Base-by-base conservation (phyloP, 2,113 vertebrate genomes). In the Phodopus roborovskii region DNA sequence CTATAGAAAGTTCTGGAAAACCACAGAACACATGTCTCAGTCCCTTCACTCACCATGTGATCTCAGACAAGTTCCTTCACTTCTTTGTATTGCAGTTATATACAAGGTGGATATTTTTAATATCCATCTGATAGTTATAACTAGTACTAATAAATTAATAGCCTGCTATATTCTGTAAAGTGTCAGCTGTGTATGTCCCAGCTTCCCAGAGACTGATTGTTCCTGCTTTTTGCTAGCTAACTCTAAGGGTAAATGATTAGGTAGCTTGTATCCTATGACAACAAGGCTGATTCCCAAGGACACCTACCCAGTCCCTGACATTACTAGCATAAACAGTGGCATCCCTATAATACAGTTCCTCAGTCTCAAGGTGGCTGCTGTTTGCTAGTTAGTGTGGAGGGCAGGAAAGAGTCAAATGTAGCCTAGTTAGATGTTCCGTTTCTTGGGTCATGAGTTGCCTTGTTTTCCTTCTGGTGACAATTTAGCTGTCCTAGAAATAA, bases 101-200 rank as follows among this genome's bases (percentile, higher is more conserved):
- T 60, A 13, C 50, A 66, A 82, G 62, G 42, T n/a, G 36, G 28
- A 4, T 33, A 56, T 36, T 50, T 95, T 92, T 89, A 92, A 26
- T 19, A 20, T 20, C 62, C 22, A 60, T 16, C 36, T 39, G 58
- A 62, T 53, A 62, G 8, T 81, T 12, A 3, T 82, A 84, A 68
- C 30, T 58, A 30, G 28, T 48, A 56, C 58, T 50, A 87, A 66
- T n/a, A 85, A 39, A 42, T 79, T 73, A 82, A 24, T 58, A 50
- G 19, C 24, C 66, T 4, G 24, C 39, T 0, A 4, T 73, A 30
- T 60, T 19, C 74, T 64, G 56, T 50, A 58, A 93, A 16, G 73
- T 42, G 45, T 17, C 42, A 73, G n/a, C 64, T 45, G 28, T 0
- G 1, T 0, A 0, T 2, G 3, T 66, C 77, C 66, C 3, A 3